Base-by-base conservation (phyloP, 2,888 invertebrate genomes). In the Napeogenes inachia region DNA sequence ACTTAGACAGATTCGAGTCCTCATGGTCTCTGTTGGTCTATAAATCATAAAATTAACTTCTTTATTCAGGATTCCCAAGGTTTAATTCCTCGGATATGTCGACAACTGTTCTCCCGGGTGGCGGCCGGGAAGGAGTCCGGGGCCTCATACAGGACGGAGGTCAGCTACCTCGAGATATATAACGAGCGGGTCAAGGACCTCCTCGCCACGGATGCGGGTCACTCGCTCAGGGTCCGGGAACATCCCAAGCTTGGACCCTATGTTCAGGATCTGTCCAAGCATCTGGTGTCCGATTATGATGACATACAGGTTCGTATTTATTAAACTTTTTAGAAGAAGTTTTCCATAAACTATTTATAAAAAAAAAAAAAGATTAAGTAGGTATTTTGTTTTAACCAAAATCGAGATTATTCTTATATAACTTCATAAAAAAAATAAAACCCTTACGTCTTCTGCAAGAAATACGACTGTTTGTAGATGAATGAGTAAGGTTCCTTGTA, bases 131-230 rank as follows among this genome's bases (percentile, higher is more conserved):
- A 95, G 74, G 95, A 95, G 78, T 93, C 94, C 47, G 96, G 96
- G 2, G 94, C 95, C 0, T 96, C 95, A 0, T 96, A 96, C 80
- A 93, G 96, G 72, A 96, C 96, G 0, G 95, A 96, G 80, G 97
- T 97, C 75, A 95, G 95, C 79, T 96, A 96, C 84, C 87, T 96
- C 69, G 96, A 96, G 88, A 96, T 96, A 67, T 96, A 96, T 87
- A 96, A 96, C 79, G 96, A 96, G 83, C 91, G 94, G 63, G 96
- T 96, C 0, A 93, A 94, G 81, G 95, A 95, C 79, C 85, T 95
- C 66, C 84, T 95, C 60, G 91, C 93, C 10, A 85, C 81, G 53
- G 91, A 85, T 80, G 92, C 91, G 54, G 94, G 91, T 0, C 95
- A 95, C 82, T 94, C 94, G 2, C 89, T 96, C 4, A 91, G 94